Evolutionary conservation across 2,113 vertebrate genomes (phyloP).

Genomic region (Lota lota): DNA sequence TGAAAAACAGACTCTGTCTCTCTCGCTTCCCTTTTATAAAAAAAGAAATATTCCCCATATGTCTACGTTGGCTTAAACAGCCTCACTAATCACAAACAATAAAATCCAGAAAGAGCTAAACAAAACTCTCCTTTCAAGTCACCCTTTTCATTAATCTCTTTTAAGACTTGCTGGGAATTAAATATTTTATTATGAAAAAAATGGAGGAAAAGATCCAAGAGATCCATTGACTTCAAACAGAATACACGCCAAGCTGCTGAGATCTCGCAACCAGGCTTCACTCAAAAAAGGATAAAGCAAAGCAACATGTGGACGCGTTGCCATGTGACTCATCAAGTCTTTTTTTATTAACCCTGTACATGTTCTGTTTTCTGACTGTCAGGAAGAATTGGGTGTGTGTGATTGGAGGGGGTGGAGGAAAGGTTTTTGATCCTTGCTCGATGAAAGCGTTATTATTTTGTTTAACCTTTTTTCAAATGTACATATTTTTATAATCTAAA

Average conservation of each 20-base stretch:
- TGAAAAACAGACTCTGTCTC: constrained; percentile 41
- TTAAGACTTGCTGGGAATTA: constrained; percentile 50
- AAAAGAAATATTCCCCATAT: constrained; percentile 38
- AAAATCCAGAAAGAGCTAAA: constrained; percentile 35
- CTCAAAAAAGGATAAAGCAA: constrained; percentile 8
- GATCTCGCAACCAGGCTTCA: constrained; percentile 50
- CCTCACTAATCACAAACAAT: constrained; percentile 48
- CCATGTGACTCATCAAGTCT: no score
- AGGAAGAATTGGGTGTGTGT: no score
- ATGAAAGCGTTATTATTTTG: no score
- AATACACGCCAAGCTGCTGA: constrained; percentile 50
- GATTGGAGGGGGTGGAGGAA: no score
- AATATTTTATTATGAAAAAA: constrained; percentile 72
- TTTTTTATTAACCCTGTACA: no score
- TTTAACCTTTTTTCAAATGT: no score
- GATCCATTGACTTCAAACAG: constrained; percentile 69
- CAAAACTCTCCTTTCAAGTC: constrained; percentile 48
- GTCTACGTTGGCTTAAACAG: constrained; percentile 26
- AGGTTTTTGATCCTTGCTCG: no score
- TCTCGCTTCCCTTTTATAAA: not conserved
- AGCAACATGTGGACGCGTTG: no score
- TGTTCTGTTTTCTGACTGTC: no score
- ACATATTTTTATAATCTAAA: no score
- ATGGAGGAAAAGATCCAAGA: constrained; percentile 55
- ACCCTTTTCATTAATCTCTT: constrained; percentile 61